These are phyloP conservation scores for Anthopleura sola DNA, from an alignment of 64 coral and sea anemone genomes.

Conservation along the genomic window DNA sequence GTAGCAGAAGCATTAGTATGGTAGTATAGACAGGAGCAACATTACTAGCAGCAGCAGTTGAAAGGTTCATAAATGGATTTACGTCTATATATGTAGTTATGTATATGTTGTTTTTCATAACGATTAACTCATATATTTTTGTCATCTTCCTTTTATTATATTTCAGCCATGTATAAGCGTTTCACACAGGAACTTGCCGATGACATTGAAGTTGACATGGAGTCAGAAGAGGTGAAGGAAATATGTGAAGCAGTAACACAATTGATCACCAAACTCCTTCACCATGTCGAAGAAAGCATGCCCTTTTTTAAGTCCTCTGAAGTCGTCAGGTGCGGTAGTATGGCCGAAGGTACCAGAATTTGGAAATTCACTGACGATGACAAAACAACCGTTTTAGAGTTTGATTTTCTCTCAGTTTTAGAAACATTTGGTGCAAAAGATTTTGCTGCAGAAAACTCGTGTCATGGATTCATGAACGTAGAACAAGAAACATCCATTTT, in stretches of 20 bases:
- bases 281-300: not conserved
- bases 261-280: not conserved
- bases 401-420: not conserved
- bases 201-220: not conserved
- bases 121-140: too few species aligned
- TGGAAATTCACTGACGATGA: not conserved
- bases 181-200: too few species aligned
- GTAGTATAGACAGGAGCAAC: too few species aligned
- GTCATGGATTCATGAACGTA: not conserved
- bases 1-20: too few species aligned
- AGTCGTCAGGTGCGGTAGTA: not conserved
- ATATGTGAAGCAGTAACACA: not conserved
- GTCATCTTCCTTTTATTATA: too few species aligned
- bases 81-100: too few species aligned
- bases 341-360: not conserved
- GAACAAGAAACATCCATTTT: not conserved
- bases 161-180: too few species aligned
- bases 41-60: too few species aligned
- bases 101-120: too few species aligned
- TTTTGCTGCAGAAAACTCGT: not conserved
- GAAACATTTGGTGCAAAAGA: not conserved
- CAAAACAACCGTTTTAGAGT: not conserved
- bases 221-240: not conserved
- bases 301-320: not conserved
- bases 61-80: too few species aligned